Evolutionary conservation across 1,140 invertebrate species (phyloP).

Genomic region (Apis mellifera): DNA sequence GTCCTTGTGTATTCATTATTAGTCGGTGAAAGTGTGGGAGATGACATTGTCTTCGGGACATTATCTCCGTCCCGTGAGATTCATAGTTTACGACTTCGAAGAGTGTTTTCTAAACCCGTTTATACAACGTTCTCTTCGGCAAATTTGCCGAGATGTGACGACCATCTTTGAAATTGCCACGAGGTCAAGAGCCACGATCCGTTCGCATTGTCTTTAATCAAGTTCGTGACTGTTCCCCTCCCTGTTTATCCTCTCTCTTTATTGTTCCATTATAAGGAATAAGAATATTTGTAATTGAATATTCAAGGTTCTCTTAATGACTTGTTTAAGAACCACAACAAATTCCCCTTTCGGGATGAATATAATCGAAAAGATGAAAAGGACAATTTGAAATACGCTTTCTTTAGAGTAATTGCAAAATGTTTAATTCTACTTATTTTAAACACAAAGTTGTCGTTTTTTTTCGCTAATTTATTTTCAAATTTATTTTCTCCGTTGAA

Average conservation of each 20-base stretch:
- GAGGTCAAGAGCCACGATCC: constrained; percentile 22
- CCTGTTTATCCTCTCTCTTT: neutral
- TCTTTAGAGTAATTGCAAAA: neutral
- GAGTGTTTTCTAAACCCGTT: neutral
- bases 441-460: too few relatives aligned
- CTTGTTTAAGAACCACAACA: neutral
- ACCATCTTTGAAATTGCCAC: constrained; percentile 8
- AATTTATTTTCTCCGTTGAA: too few relatives aligned
- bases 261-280: too few relatives aligned
- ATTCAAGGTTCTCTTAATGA: neutral
- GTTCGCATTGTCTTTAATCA: constrained; percentile 35
- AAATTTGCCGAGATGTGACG: neutral
- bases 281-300: constrained; percentile 10
- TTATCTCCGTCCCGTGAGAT: constrained; percentile 16
- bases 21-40: constrained; percentile 56
- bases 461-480: too few relatives aligned
- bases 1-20: neutral
- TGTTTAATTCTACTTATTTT: too few relatives aligned
- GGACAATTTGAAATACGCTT: neutral
- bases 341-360: neutral
- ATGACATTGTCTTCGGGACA: constrained; percentile 22
- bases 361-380: too few relatives aligned
- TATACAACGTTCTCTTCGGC: neutral
- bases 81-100: neutral
- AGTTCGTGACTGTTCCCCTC: constrained; percentile 22